phyloP scores from a whole-genome alignment of 2,113 vertebrate species.

The Brachypodius melanocephalos region DNA sequence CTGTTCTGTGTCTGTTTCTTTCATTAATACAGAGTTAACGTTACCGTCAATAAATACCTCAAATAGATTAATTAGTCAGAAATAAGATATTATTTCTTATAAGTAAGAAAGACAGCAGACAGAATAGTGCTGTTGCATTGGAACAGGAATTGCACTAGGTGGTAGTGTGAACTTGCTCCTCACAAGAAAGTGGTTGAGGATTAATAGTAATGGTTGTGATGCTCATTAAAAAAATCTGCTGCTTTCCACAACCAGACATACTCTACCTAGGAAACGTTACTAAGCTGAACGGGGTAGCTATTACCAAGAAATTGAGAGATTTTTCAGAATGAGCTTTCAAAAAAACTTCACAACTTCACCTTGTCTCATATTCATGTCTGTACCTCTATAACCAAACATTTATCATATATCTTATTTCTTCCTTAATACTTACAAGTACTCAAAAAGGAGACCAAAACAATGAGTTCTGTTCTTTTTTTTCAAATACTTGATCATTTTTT shows the following conservation, averaged over 20 bases:
- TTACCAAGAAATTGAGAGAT: background rate
- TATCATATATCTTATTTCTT: background rate
- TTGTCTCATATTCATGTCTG: background rate
- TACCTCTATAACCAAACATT: background rate
- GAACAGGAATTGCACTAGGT: slow-evolving; percentile 22
- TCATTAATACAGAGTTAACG: background rate
- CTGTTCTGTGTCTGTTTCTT: background rate
- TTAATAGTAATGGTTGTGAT: background rate
- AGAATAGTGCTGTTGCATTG: background rate
- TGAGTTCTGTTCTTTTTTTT: background rate
- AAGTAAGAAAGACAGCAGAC: background rate
- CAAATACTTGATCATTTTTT: background rate
- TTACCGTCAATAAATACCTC: background rate
- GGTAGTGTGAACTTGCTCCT: slow-evolving; percentile 21
- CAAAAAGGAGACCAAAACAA: background rate
- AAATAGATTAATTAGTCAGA: background rate
- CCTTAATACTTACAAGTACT: background rate
- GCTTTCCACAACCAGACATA: background rate
- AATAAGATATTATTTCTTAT: background rate
- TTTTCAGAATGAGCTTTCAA: background rate
- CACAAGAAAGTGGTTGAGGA: background rate
- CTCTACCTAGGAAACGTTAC: background rate
- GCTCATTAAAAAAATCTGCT: background rate
- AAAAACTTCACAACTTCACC: background rate
- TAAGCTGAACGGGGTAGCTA: background rate